Percentiles rank a stretch among this genome's conserved stretches.
Conservation (phyloP, 2,113 vertebrate genomes). For the Otus sunia region DNA sequence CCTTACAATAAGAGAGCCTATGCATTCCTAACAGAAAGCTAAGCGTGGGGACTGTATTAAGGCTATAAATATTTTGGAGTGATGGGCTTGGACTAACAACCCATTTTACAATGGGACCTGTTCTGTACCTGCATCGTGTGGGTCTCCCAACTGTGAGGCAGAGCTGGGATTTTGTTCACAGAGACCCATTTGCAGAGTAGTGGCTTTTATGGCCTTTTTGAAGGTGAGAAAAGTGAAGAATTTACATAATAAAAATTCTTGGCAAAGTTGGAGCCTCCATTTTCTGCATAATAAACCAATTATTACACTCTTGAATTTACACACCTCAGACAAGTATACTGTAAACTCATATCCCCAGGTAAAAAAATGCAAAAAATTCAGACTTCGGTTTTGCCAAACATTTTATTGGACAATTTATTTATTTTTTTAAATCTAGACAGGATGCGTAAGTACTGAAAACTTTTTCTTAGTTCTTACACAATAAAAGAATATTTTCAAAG, state of each 20-base stretch:
- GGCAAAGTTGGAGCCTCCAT: background rate
- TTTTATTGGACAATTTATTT: background rate
- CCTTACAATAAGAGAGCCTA: background rate
- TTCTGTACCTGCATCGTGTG: rapidly evolving
- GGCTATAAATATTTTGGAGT: background rate
- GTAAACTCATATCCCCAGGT: background rate
- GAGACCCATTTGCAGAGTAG: background rate
- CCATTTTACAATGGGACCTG: background rate
- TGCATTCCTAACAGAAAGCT: background rate
- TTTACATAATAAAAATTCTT: slow-evolving; percentile 32
- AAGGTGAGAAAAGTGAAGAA: slow-evolving; percentile 1
- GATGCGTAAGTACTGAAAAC: background rate
- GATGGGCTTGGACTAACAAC: background rate
- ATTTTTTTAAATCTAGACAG: background rate
- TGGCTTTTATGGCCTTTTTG: background rate
- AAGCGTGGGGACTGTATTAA: background rate
- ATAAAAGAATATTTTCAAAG: background rate
- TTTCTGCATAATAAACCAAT: background rate
- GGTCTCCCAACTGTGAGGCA: background rate
- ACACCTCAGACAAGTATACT: background rate
- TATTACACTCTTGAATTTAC: background rate
- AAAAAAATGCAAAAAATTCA: background rate
- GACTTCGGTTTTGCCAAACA: background rate
- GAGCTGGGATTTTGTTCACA: background rate
- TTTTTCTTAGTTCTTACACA: background rate